A percentile compares a stretch with the other conserved stretches of the same genome.
Conservation (phyloP, 2,797 vertebrate species). For the Tolypeutes matacus region DNA sequence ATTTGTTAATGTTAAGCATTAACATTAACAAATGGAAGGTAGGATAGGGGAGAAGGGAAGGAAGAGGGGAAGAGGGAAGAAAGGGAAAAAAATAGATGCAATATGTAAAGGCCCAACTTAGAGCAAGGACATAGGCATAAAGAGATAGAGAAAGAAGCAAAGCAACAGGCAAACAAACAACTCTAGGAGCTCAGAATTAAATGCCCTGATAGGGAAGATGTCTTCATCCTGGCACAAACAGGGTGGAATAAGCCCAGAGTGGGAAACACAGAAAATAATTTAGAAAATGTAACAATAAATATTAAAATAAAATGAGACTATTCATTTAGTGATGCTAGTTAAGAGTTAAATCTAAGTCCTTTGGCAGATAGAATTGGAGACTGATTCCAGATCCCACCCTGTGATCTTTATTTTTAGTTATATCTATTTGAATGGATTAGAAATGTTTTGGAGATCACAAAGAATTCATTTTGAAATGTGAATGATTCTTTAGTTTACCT, state of each 20-base stretch:
- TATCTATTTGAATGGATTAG: neutral
- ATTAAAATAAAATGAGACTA: neutral
- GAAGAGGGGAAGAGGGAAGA: neutral
- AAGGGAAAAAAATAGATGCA: neutral
- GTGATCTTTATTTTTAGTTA: slow-evolving; percentile 2
- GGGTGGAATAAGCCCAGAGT: neutral
- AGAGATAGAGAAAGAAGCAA: neutral
- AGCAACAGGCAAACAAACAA: neutral
- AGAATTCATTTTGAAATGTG: slow-evolving; percentile 58
- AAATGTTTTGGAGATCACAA: slow-evolving; percentile 24
- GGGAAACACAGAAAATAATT: neutral
- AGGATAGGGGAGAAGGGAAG: neutral
- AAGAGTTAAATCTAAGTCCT: neutral
- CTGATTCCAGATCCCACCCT: slow-evolving; percentile 11
- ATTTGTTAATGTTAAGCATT: no score
- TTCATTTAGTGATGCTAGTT: neutral
- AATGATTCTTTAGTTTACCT: neutral
- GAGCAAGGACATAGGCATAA: neutral
- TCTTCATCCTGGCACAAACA: neutral
- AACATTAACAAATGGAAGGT: neutral
- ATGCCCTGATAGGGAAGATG: neutral
- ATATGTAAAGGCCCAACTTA: neutral
- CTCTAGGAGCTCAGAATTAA: neutral
- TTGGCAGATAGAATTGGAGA: neutral
- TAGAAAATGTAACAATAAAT: neutral